Evolutionary conservation across 2,797 vertebrate species (phyloP), one percentile per base, ranked within the genome.

Genomic region (Selene dorsalis): DNA sequence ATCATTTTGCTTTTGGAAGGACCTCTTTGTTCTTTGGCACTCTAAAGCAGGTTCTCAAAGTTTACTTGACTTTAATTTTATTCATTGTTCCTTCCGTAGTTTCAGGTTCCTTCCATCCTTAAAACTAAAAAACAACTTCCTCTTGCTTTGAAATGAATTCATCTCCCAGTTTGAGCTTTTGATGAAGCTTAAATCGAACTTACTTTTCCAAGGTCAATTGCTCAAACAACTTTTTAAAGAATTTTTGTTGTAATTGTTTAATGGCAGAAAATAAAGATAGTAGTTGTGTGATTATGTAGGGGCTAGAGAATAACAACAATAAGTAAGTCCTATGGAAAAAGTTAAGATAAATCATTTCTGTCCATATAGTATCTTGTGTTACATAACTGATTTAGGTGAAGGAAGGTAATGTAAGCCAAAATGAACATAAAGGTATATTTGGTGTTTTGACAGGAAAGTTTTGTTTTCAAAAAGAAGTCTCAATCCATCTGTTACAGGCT

Each of bases 401-500:
- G 11, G 12, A 20, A 41, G 14, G 38, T 39, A 38, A 58, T 53
- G 17, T 30, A 59, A 18, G 32, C 68, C 60, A 2, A 39, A 59
- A 35, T 53, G 1, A 55, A 13, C 6, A 8, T 18, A 35, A 45
- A 11, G 6, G 6, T 63, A 16, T 62, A 43, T 78, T 69, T 73
- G 6, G 6, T 58, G 38, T 68, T 80, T 74, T 73, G 1, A 45
- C 17, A 67, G 16, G 28, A 41, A 75, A 60, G 50, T 45, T 57
- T 7, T 5, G 5, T 43, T 55, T 69, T 58, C 11, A 53, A 30
- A 11, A 62, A 62, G 4, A 16, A 73, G 6, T 79, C 20, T 48
- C 3, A 73, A 0, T 82, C 4, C 84, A 10, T 86, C 17, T 62
- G 65, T 92, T 89, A 62, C 89, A 99, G 98, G 98, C 98, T 72